Conservation (phyloP, 1,140 invertebrate genomes). For the Drosophila repletoides region DNA sequence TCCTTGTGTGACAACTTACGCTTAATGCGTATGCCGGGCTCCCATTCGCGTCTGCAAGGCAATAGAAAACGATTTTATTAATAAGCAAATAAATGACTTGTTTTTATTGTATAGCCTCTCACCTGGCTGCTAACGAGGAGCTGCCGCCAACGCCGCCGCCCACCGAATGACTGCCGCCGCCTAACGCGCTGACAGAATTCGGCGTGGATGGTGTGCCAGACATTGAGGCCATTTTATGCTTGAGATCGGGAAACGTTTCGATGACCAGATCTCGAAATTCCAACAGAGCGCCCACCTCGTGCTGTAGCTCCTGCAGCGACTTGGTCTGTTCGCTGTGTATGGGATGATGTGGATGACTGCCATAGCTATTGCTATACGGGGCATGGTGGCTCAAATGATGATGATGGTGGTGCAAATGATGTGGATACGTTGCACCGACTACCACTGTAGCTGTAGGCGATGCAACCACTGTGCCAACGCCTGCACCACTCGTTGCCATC, state of each 20-base stretch:
- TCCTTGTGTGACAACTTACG: conserved; percentile 85
- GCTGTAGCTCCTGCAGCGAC: conserved; percentile 89
- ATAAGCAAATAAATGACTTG: background rate
- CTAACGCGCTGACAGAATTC: conserved; percentile 77
- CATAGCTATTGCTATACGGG: conserved; percentile 71
- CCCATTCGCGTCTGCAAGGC: conserved; percentile 85
- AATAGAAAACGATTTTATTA: background rate
- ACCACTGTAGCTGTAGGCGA: conserved; percentile 68
- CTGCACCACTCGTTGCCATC: conserved; percentile 46
- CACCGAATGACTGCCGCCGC: conserved; percentile 73
- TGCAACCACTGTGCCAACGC: conserved; percentile 18
- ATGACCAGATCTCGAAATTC: conserved; percentile 95
- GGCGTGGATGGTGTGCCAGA: conserved; percentile 76
- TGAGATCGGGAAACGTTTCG: conserved; percentile 94
- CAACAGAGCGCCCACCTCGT: conserved; percentile 93
- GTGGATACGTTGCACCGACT: conserved; percentile 70
- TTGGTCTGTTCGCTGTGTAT: conserved; percentile 82
- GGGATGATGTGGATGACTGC: conserved; percentile 69
- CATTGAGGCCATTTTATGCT: conserved; percentile 88
- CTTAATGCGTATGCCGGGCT: conserved; percentile 89
- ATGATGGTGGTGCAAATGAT: conserved; percentile 68
- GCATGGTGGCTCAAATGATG: conserved; percentile 69
- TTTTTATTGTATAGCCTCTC: too few species aligned
- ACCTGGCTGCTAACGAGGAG: conserved; percentile 77
- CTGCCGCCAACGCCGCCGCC: conserved; percentile 64